These are phyloP conservation scores for Xenops minutus DNA, from an alignment of 2,797 vertebrate species.

Conservation along the genomic window DNA sequence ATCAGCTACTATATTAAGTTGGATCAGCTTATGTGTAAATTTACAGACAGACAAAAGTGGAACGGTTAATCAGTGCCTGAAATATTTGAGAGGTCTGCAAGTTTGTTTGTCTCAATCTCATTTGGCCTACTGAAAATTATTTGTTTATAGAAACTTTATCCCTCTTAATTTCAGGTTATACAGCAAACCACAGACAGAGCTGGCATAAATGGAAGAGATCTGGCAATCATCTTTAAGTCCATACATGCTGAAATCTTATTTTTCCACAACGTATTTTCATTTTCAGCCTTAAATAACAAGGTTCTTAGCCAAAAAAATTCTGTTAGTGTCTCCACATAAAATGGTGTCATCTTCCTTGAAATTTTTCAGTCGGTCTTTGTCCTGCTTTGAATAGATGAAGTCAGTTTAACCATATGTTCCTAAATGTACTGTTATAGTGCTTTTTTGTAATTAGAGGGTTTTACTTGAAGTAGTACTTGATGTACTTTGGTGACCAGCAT, in stretches of 20 bases:
- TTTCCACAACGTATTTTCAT: not conserved
- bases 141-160: not conserved
- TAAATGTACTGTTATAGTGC: not conserved
- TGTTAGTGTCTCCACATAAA: not conserved
- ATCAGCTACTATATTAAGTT: not conserved
- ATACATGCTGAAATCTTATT: not conserved
- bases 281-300: not conserved
- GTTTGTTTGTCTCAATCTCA: not conserved
- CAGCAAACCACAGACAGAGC: not conserved
- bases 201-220: not conserved
- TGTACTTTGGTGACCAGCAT: constrained; percentile 1
- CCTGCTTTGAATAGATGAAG: constrained; percentile 14
- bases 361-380: not conserved
- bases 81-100: not conserved
- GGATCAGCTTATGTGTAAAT: not conserved
- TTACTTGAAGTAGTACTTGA: constrained; percentile 7
- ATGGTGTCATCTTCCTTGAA: not conserved
- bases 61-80: not conserved
- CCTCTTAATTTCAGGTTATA: not conserved
- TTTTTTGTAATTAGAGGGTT: constrained; percentile 26
- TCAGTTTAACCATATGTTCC: constrained; percentile 24
- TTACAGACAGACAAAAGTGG: not conserved
- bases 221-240: not conserved
- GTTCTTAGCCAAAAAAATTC: not conserved
- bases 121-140: not conserved